Percentiles rank a stretch among this genome's conserved stretches.
phyloP scores from a whole-genome alignment of 2,888 invertebrate species.

The Dicyrtoma fusca region DNA sequence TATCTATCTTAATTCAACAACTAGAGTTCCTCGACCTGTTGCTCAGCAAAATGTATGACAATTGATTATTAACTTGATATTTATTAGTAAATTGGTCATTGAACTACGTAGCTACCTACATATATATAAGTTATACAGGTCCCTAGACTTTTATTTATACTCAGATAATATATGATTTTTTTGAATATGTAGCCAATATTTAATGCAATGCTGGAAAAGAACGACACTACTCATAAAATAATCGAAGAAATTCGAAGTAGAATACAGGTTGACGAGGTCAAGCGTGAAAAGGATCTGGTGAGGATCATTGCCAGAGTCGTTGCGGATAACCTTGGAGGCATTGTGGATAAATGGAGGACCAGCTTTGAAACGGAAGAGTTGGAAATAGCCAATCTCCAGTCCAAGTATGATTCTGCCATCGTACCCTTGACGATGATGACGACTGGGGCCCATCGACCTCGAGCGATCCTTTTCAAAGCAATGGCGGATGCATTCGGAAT shows the following conservation, averaged over 20 bases:
- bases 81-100: too few species aligned
- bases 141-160: too few species aligned
- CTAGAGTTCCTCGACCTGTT: background rate
- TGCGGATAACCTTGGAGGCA: slow-evolving; percentile 47
- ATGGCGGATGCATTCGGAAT: slow-evolving; percentile 68
- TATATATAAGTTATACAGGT: too few species aligned
- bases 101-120: too few species aligned
- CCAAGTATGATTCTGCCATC: slow-evolving; percentile 42
- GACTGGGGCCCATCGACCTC: slow-evolving; percentile 55
- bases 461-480: slow-evolving; percentile 66
- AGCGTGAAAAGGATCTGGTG: slow-evolving; percentile 45
- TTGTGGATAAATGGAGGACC: slow-evolving; percentile 50
- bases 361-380: slow-evolving; percentile 48
- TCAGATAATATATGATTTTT: too few species aligned
- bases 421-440: slow-evolving; percentile 50
- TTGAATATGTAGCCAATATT: slow-evolving; percentile 22
- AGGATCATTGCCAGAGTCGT: slow-evolving; percentile 44
- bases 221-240: slow-evolving; percentile 10
- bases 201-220: background rate
- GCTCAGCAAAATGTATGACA: background rate
- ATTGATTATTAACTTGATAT: too few species aligned
- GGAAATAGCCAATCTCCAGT: slow-evolving; percentile 48
- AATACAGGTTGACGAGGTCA: slow-evolving; percentile 18
- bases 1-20: slow-evolving; percentile 15
- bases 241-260: slow-evolving; percentile 15